Evolutionary conservation across 2,797 vertebrate genomes (phyloP), one percentile per base, ranked within the genome.

Genomic region (Labeo calbasu): DNA sequence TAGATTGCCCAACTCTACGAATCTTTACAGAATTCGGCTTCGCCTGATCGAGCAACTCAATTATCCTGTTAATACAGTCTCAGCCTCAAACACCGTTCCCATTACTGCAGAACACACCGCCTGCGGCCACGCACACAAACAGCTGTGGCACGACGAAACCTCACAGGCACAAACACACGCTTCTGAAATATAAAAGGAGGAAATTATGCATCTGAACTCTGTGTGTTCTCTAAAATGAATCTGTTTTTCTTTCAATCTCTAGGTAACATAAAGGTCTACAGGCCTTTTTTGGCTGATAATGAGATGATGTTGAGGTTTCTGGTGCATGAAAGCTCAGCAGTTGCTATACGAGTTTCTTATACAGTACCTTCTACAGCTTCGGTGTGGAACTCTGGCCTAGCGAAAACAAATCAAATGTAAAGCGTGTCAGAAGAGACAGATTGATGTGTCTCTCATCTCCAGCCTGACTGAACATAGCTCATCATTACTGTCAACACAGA

Each of bases 31-130:
- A 90, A 87, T 93, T 93, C 90, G 87, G 92, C 92, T 90, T 91
- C 88, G 91, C 90, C 93, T 91, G 91, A 92, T 81, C 92, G 94
- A 94, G 89, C 94, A 95, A 94, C 93, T 94, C 94, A 94, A 94
- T 95, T 94, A 94, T 93, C 86, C 91, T 55, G 88, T 91, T 93
- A 92, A 93, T 93, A 92, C 92, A 87, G 90, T 91, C 90, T 82
- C 83, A 85, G 87, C 85, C 83, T 89, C 91, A 84, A 92, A 93
- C 90, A 93, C 90, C 89, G 77, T 88, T 87, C 83, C 87, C 89
- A 89, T 89, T 89, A 89, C 82, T 68, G 32, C 82, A 83, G 86
- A 87, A 88, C 89, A 88, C 87, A 85, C 87, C 69, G 88, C 89
- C 87, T 87, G 66, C 48, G 85, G 89, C 82, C 83, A 84, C 71